Percentiles rank a stretch among this genome's conserved stretches.
Evolutionary conservation across 1,140 invertebrate species (phyloP).

Genomic region (Drosophila bipectinata): DNA sequence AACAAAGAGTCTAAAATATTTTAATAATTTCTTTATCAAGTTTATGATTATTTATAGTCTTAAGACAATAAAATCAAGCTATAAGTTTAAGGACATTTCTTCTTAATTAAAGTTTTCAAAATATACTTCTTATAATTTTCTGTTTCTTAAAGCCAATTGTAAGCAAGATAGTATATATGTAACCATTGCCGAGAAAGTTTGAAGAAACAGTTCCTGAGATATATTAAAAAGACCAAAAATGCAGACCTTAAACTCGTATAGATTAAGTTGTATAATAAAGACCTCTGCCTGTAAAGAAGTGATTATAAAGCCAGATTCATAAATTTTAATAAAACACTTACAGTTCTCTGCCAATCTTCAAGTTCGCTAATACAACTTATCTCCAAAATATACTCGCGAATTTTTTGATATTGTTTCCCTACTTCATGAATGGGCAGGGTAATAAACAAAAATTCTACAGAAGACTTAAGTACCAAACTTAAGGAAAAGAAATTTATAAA

Average conservation of each 20-base stretch:
- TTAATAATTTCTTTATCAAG: too few species aligned
- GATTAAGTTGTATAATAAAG: not conserved
- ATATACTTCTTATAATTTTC: too few species aligned
- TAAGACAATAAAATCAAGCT: too few species aligned
- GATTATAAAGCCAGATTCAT: not conserved
- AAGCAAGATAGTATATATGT: not conserved
- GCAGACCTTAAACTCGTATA: constrained; percentile 3
- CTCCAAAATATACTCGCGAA: not conserved
- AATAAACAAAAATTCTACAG: not conserved
- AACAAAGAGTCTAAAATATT: too few species aligned
- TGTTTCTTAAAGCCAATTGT: not conserved
- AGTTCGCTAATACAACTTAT: not conserved
- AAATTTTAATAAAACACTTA: not conserved
- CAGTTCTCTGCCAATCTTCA: constrained; percentile 1
- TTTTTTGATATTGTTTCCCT: not conserved
- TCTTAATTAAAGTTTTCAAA: too few species aligned
- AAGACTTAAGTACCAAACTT: not conserved
- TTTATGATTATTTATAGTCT: too few species aligned
- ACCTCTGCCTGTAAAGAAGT: not conserved
- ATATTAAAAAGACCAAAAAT: constrained; percentile 5
- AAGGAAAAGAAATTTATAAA: too few species aligned
- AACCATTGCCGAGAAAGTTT: not conserved
- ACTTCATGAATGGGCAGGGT: not conserved
- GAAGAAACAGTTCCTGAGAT: not conserved
- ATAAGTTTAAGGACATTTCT: too few species aligned